These are phyloP conservation scores for Maniola hyperantus DNA, from an alignment of 2,888 invertebrate genomes.

Conservation along the genomic window DNA sequence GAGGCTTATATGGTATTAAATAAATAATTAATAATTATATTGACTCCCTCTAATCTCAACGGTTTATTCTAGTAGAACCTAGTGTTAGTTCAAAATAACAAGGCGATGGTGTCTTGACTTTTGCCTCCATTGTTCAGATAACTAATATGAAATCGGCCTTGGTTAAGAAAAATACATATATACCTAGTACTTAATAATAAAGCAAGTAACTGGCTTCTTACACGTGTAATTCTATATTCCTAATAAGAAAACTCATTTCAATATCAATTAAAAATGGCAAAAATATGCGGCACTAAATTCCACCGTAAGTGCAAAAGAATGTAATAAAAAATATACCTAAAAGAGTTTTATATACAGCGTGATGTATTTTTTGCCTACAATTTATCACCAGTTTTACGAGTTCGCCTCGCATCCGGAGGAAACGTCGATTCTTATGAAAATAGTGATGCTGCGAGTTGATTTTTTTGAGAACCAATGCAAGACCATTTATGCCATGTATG, in stretches of 20 bases:
- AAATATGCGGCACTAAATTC: conserved; percentile 46
- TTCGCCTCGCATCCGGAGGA: not conserved
- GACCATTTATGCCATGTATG: not conserved
- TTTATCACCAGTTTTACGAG: conserved; percentile 14
- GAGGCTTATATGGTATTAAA: too few relatives aligned
- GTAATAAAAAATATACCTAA: not conserved
- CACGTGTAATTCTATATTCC: not conserved
- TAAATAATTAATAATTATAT: too few relatives aligned
- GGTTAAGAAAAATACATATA: not conserved
- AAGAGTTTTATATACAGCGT: not conserved
- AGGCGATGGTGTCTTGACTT: not conserved
- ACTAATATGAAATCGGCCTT: not conserved
- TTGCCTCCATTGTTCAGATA: not conserved
- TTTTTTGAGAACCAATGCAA: not conserved
- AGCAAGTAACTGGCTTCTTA: not conserved
- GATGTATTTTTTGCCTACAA: not conserved
- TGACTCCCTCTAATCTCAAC: too few relatives aligned
- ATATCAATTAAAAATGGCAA: conserved; percentile 32
- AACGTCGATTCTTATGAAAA: not conserved
- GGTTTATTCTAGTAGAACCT: too few relatives aligned
- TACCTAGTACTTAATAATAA: not conserved
- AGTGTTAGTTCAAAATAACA: too few relatives aligned
- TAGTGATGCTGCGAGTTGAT: conserved; percentile 1
- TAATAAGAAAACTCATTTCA: conserved; percentile 26
- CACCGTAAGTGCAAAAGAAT: conserved; percentile 47